A percentile compares a stretch with the other conserved stretches of the same genome.
These are phyloP conservation scores for Acanthacorydalis orientalis DNA, from an alignment of 2,888 invertebrate genomes.

Conservation along the genomic window DNA sequence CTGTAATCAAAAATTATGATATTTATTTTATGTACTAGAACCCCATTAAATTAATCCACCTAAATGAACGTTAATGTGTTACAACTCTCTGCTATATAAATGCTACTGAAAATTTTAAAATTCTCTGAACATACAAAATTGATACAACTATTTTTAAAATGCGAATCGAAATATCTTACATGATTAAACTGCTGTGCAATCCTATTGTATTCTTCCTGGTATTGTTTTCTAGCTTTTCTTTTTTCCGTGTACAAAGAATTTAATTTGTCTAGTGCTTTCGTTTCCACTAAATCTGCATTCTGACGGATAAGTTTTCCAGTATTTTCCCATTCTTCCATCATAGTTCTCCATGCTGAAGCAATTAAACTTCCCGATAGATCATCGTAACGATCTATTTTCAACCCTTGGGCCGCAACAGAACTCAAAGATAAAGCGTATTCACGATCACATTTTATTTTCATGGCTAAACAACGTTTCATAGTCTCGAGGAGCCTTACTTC, in stretches of 20 bases:
- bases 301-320: conserved; percentile 65
- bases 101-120: no score
- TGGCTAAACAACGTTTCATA: conserved; percentile 72
- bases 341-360: conserved; percentile 60
- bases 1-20: no score
- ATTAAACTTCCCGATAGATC: conserved; percentile 55
- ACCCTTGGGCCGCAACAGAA: conserved; percentile 64
- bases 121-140: conserved; percentile 1
- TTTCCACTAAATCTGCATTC: conserved; percentile 74
- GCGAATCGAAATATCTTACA: conserved; percentile 35
- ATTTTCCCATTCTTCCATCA: conserved; percentile 80
- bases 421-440: conserved; percentile 77
- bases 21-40: no score
- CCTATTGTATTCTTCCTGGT: conserved; percentile 77
- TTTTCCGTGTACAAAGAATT: conserved; percentile 71
- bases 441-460: conserved; percentile 80
- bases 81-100: no score
- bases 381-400: conserved; percentile 65
- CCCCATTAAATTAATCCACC: no score
- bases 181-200: conserved; percentile 66
- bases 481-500: conserved; percentile 83
- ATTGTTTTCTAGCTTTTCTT: conserved; percentile 67
- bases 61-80: no score
- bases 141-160: no score
- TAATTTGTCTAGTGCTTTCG: conserved; percentile 66